phyloP scores from a whole-genome alignment of 2,113 vertebrate genomes.

The Siniperca chuatsi region DNA sequence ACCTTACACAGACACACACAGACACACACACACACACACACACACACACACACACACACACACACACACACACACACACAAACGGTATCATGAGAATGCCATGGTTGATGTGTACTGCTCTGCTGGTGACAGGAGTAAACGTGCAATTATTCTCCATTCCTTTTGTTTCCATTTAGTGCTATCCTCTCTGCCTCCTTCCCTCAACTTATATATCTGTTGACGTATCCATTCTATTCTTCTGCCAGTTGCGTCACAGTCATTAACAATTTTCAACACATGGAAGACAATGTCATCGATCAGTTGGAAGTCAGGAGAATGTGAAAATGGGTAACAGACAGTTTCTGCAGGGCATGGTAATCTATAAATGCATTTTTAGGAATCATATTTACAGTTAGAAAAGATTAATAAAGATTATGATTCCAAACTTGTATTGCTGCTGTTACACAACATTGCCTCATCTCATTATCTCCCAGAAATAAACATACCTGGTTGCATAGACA shows the following conservation, averaged over 20 bases:
- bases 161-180: constrained; percentile 67
- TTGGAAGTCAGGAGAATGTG: background rate
- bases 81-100: constrained; percentile 49
- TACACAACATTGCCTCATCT: constrained; percentile 15
- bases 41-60: constrained; percentile 12
- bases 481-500: background rate
- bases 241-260: constrained; percentile 30
- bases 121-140: constrained; percentile 69
- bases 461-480: background rate
- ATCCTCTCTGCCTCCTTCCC: constrained; percentile 50
- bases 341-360: background rate
- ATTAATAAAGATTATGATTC: constrained; percentile 13
- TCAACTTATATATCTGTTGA: constrained; percentile 62
- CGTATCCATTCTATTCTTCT: constrained; percentile 43
- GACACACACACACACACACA: constrained; percentile 20
- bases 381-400: background rate
- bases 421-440: background rate
- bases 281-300: constrained; percentile 31
- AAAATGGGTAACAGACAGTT: background rate
- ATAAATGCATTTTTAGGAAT: constrained; percentile 4
- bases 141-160: constrained; percentile 71
- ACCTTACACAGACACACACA: constrained; percentile 45
- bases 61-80: constrained; percentile 30
- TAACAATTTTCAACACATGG: constrained; percentile 44
- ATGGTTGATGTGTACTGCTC: constrained; percentile 55